A percentile compares a stretch with the other conserved stretches of the same genome.
Conservation (phyloP, 1,140 invertebrate genomes). For the Sinonovacula constricta region DNA sequence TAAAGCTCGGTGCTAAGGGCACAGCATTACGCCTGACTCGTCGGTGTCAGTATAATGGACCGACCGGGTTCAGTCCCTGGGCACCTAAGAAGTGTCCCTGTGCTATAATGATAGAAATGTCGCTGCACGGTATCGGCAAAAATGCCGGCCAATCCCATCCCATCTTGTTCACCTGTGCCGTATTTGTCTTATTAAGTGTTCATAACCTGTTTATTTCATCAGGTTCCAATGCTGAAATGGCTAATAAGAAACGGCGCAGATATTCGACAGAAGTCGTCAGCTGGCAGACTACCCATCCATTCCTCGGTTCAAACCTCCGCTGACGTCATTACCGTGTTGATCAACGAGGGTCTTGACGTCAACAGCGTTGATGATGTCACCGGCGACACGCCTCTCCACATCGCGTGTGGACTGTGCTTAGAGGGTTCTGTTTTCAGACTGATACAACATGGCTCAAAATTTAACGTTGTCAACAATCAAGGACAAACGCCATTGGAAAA, state of each 20-base stretch:
- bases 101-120: too few relatives aligned
- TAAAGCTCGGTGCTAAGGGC: too few relatives aligned
- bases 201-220: too few relatives aligned
- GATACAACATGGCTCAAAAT: conserved; percentile 57
- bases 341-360: conserved; percentile 61
- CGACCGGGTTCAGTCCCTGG: too few relatives aligned
- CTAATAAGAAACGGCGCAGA: conserved; percentile 47
- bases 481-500: conserved; percentile 65
- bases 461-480: conserved; percentile 55
- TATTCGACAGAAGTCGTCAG: conserved; percentile 19
- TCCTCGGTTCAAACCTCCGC: conserved; percentile 38
- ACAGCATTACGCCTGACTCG: too few relatives aligned
- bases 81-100: too few relatives aligned
- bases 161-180: too few relatives aligned
- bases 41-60: too few relatives aligned
- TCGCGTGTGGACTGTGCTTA: conserved; percentile 58
- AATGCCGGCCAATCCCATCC: too few relatives aligned
- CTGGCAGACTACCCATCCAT: conserved; percentile 56
- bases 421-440: conserved; percentile 50
- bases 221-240: conserved; percentile 31
- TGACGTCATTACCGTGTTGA: conserved; percentile 41
- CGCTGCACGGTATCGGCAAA: too few relatives aligned
- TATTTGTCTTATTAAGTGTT: too few relatives aligned
- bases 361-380: conserved; percentile 55
- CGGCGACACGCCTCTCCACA: conserved; percentile 61